phyloP scores from a whole-genome alignment of 37 sponge, comb jelly and placozoan species.

The Oopsacas minuta region DNA sequence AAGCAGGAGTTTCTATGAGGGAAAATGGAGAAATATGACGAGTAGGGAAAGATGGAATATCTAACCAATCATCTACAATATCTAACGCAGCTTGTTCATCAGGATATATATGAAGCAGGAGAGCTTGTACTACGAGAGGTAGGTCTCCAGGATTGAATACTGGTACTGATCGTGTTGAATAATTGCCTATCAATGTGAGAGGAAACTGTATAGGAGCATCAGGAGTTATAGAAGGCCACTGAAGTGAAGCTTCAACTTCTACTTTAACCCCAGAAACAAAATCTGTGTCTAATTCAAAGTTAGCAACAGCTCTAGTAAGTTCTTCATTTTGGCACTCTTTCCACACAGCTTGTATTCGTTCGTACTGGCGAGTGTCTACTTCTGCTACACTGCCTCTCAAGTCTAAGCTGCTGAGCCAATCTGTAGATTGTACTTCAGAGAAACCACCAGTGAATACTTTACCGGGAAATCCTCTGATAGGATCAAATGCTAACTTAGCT shows the following conservation, averaged over 20 bases:
- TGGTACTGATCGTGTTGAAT: background rate
- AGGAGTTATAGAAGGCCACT: conserved; percentile 22
- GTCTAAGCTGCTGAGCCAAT: background rate
- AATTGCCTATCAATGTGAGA: conserved; percentile 24
- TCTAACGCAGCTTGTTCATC: conserved; percentile 15
- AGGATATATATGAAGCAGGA: conserved; percentile 20
- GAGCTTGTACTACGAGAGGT: conserved; percentile 23
- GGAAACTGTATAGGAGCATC: conserved; percentile 20
- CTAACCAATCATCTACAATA: conserved; percentile 20
- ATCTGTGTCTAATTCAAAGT: background rate
- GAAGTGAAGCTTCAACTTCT: background rate
- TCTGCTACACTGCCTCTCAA: background rate
- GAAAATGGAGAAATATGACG: background rate
- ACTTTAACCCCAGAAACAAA: background rate
- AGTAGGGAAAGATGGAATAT: background rate
- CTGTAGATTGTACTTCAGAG: background rate
- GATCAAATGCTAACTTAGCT: background rate
- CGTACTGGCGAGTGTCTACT: background rate
- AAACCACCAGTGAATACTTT: background rate
- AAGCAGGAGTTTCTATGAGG: background rate
- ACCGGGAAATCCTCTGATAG: background rate
- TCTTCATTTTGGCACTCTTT: conserved; percentile 11
- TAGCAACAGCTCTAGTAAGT: background rate
- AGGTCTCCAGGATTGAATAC: conserved; percentile 16
- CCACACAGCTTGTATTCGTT: background rate